These are phyloP conservation scores for Caenorhabditis briggsae DNA, from an alignment of 1,140 invertebrate genomes.

Conservation along the genomic window DNA sequence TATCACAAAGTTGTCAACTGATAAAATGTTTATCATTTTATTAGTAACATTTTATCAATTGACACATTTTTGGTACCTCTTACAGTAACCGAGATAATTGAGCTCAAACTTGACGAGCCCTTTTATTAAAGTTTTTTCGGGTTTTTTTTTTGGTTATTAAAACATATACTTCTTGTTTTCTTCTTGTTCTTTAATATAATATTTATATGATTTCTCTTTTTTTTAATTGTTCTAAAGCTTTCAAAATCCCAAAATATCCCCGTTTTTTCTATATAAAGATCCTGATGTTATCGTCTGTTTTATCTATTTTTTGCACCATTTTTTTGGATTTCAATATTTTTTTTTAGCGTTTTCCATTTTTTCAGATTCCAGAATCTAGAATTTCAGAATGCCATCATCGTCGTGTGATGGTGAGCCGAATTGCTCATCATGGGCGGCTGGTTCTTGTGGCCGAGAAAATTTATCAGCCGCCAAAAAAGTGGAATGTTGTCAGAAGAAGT, in stretches of 20 bases:
- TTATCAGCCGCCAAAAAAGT: background rate
- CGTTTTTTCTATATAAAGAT: background rate
- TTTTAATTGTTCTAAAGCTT: background rate
- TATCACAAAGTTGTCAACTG: no score
- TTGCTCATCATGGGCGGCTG: no score
- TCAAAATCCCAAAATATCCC: background rate
- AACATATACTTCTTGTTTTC: background rate
- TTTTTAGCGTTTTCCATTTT: background rate
- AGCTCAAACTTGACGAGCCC: no score
- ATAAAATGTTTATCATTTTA: no score
- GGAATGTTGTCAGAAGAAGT: conserved; percentile 48
- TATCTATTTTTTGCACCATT: background rate
- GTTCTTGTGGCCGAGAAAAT: background rate
- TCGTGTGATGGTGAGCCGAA: background rate
- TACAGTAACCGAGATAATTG: no score
- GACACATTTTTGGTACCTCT: no score
- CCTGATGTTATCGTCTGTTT: background rate
- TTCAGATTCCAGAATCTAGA: background rate
- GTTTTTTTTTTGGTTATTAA: background rate
- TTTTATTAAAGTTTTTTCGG: background rate
- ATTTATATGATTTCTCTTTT: conserved; percentile 4
- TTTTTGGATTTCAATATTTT: background rate
- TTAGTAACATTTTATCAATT: no score
- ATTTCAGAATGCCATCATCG: background rate
- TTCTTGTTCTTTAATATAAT: background rate